Evolutionary conservation across 2,888 invertebrate species (phyloP).

Genomic region (Pemphredon lugubris): DNA sequence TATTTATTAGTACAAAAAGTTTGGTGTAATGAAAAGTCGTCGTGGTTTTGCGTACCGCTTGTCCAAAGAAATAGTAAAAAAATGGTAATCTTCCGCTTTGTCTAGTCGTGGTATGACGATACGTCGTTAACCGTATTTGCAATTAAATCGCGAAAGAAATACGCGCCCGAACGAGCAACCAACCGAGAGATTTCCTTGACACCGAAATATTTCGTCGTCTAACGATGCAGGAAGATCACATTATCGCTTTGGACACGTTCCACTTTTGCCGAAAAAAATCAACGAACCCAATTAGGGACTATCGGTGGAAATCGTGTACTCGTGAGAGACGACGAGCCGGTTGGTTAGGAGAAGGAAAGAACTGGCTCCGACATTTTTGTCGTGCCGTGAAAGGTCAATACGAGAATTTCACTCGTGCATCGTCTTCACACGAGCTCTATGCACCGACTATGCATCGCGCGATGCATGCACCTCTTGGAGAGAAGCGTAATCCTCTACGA

Average conservation of each 20-base stretch:
- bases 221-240: slow-evolving; percentile 47
- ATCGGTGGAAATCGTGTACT: slow-evolving; percentile 67
- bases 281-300: slow-evolving; percentile 62
- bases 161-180: too few species aligned
- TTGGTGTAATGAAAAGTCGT: too few species aligned
- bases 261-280: slow-evolving; percentile 48
- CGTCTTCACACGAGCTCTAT: slow-evolving; percentile 70
- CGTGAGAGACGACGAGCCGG: slow-evolving; percentile 62
- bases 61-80: too few species aligned
- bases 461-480: slow-evolving; percentile 45
- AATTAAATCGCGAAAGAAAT: too few species aligned
- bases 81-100: too few species aligned
- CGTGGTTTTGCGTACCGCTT: too few species aligned
- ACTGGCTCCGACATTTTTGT: slow-evolving; percentile 75
- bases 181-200: too few species aligned
- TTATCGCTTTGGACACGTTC: slow-evolving; percentile 59
- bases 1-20: too few species aligned
- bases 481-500: slow-evolving; percentile 45
- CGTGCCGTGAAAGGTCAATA: slow-evolving; percentile 78
- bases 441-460: slow-evolving; percentile 62
- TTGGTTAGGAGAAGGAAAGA: slow-evolving; percentile 44
- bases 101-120: too few species aligned
- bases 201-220: slow-evolving; percentile 33
- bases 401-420: slow-evolving; percentile 79
- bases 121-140: too few species aligned